Conservation (phyloP, 2,797 vertebrate species). For the Tenualosa thibaudeaui region DNA sequence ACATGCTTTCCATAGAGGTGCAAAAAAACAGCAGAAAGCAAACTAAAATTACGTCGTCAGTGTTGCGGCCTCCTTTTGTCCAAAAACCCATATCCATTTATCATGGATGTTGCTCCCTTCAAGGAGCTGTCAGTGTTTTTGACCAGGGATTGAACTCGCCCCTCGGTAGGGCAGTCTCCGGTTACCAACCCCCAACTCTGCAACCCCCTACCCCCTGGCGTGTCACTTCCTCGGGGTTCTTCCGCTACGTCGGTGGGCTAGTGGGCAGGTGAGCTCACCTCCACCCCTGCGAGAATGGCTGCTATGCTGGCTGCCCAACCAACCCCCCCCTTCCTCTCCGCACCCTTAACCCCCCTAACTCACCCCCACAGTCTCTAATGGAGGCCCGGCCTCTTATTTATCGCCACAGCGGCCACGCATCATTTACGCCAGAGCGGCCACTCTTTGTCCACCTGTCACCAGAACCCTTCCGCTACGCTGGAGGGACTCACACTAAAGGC, state of each 20-base stretch:
- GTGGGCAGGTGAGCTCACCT: conserved; percentile 57
- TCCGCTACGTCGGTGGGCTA: conserved; percentile 37
- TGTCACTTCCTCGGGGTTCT: conserved; percentile 37
- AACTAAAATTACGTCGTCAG: not conserved
- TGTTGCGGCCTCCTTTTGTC: conserved; percentile 44
- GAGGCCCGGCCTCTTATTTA: conserved; percentile 64
- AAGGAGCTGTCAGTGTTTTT: conserved; percentile 49
- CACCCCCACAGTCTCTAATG: conserved; percentile 59
- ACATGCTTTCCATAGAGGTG: not conserved
- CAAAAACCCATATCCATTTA: conserved; percentile 60
- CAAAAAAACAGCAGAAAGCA: not conserved
- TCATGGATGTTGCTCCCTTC: conserved; percentile 41
- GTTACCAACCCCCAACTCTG: conserved; percentile 29
- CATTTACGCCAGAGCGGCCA: conserved; percentile 72
- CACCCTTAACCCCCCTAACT: too few species aligned
- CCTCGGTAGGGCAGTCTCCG: conserved; percentile 53
- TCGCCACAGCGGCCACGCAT: conserved; percentile 61
- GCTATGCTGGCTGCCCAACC: conserved; percentile 55
- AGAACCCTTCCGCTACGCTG: conserved; percentile 62
- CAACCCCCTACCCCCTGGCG: conserved; percentile 34
- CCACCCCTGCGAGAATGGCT: conserved; percentile 62
- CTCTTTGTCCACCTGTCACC: conserved; percentile 76
- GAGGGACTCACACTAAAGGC: conserved; percentile 24
- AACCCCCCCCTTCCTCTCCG: not conserved
- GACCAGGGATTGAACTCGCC: conserved; percentile 60